phyloP scores from a whole-genome alignment of 2,888 invertebrate genomes.

The Agrotis puta region DNA sequence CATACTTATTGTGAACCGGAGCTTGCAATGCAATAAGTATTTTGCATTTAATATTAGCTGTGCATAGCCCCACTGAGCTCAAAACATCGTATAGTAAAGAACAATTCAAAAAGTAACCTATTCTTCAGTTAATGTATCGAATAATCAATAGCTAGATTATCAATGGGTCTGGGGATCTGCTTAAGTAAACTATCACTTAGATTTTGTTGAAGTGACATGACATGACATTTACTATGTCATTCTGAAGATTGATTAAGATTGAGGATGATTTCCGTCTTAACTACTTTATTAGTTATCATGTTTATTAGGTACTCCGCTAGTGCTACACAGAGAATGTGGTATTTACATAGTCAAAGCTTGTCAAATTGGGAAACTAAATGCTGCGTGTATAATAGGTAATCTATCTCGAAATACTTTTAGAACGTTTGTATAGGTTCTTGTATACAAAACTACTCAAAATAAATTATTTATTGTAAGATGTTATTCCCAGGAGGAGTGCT shows the following conservation, averaged over 20 bases:
- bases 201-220: not conserved
- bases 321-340: not conserved
- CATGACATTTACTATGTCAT: not conserved
- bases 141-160: no score
- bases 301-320: no score
- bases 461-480: not conserved
- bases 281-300: not conserved
- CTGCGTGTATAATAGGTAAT: no score
- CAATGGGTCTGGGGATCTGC: not conserved
- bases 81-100: not conserved
- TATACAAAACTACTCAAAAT: not conserved
- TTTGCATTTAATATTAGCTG: constrained; percentile 18
- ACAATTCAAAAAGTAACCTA: not conserved
- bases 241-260: not conserved
- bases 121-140: not conserved
- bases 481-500: not conserved
- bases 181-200: not conserved
- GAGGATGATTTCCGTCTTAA: not conserved
- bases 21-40: constrained; percentile 33
- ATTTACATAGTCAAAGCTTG: not conserved
- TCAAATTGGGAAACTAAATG: not conserved
- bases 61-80: not conserved
- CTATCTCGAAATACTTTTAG: not conserved
- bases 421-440: not conserved
- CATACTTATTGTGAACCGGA: constrained; percentile 43